phyloP scores from a whole-genome alignment of 1,140 invertebrate genomes.

The Drosophila nannoptera region DNA sequence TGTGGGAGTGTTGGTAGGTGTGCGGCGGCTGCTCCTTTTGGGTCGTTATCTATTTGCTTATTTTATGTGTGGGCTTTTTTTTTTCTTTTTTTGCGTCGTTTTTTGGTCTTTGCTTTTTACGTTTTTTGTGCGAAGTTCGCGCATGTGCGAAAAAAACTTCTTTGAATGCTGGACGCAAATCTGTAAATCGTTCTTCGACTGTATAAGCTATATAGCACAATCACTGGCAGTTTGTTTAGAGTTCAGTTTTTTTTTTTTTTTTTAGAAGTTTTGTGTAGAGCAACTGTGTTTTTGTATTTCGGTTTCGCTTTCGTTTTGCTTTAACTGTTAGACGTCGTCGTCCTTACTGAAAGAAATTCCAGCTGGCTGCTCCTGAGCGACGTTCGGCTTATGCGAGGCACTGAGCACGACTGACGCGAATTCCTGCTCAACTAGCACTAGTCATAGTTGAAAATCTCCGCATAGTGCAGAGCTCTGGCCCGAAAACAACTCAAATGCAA shows the following conservation, averaged over 20 bases:
- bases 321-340: slow-evolving; percentile 17
- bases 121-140: slow-evolving; percentile 65
- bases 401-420: slow-evolving; percentile 74
- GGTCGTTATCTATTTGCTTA: slow-evolving; percentile 54
- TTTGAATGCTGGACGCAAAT: slow-evolving; percentile 20
- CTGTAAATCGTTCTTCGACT: slow-evolving; percentile 10
- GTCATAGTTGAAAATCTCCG: slow-evolving; percentile 71
- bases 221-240: slow-evolving; percentile 40
- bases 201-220: slow-evolving; percentile 26
- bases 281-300: slow-evolving; percentile 49
- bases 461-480: slow-evolving; percentile 46
- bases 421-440: slow-evolving; percentile 58
- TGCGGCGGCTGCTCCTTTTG: slow-evolving; percentile 56
- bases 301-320: slow-evolving; percentile 48
- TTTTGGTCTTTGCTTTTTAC: slow-evolving; percentile 56
- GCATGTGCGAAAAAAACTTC: slow-evolving; percentile 61
- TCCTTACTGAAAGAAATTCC: slow-evolving; percentile 30
- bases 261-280: not conserved
- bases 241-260: slow-evolving; percentile 21
- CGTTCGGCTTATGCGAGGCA: slow-evolving; percentile 64
- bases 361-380: slow-evolving; percentile 39
- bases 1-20: slow-evolving; percentile 24
- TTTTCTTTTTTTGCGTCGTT: slow-evolving; percentile 61
- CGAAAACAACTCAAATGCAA: slow-evolving; percentile 66
- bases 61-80: slow-evolving; percentile 60